Base-by-base conservation (phyloP, 1,140 invertebrate genomes). In the Leptinotarsa undecemlineata region DNA sequence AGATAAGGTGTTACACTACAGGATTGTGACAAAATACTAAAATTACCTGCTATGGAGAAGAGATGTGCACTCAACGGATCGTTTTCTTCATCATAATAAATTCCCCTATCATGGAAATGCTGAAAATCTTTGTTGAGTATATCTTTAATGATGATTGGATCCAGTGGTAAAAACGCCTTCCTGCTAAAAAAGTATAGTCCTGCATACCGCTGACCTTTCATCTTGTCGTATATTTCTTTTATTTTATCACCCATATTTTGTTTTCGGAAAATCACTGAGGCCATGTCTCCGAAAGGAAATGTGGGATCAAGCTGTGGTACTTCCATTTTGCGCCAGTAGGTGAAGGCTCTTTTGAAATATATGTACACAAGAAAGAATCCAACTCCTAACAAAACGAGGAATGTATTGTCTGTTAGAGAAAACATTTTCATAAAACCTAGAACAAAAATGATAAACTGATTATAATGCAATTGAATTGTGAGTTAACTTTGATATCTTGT, bases 91-190 rank as follows among this genome's bases (percentile, higher is more conserved):
- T 87, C 86, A 26, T 85, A 82, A 21, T 86, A 83, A 3, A 87
- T 72, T 3, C 87, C 86, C 66, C 88, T 81, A 81, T 89, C 87
- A 61, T 84, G 82, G 76, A 90, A 90, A 80, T 84, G 81, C 2
- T 81, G 71, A 63, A 89, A 89, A 79, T 90, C 87, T 73, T 87
- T 80, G 57, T 13, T 74, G 21, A 92, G 73, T 3, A 92, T 86
- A 19, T 86, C 81, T 77, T 90, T 91, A 0, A 91, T 85, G 0
- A 93, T 78, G 8, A 90, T 87, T 20, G 90, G 82, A 79, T 92
- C 89, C 13, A 87, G 84, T 3, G 87, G 78, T 3, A 90, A 70
- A 14, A 84, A 84, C 4, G 88, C 88, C 71, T 85, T 85, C 13
- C 86, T 85, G 3, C 83, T 84, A 64, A 88, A 85, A 21, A 85